A percentile compares a stretch with the other conserved stretches of the same genome.
Conservation (phyloP, 2,113 vertebrate species). For the Aspiorhynchus laticeps region DNA sequence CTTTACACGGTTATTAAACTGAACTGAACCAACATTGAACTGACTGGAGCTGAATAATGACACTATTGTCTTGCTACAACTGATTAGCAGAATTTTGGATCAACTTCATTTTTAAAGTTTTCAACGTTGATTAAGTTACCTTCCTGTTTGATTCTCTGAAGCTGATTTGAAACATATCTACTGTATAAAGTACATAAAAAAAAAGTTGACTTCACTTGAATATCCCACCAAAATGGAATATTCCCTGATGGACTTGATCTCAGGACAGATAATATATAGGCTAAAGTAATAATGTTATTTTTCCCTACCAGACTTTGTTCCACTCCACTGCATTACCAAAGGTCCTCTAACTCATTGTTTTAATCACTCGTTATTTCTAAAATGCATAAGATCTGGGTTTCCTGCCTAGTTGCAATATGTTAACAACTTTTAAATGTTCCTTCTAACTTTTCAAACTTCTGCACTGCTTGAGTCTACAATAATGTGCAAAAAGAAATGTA, state of each 20-base stretch:
- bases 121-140: neutral
- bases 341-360: neutral
- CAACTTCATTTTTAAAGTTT: neutral
- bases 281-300: neutral
- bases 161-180: too few relatives aligned
- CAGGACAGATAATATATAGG: neutral
- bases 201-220: neutral
- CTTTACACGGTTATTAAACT: neutral
- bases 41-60: neutral
- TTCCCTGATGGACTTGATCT: neutral
- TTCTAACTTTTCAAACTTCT: neutral
- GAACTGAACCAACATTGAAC: neutral
- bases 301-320: neutral
- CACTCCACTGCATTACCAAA: neutral
- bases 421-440: neutral
- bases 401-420: neutral
- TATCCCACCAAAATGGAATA: neutral
- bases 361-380: neutral
- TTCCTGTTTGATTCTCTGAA: neutral
- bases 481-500: neutral
- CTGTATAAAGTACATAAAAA: too few relatives aligned
- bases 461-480: neutral
- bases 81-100: neutral
- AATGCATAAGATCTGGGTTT: neutral
- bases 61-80: neutral